phyloP scores from a whole-genome alignment of 2,113 vertebrate species.

The Motacilla alba region DNA sequence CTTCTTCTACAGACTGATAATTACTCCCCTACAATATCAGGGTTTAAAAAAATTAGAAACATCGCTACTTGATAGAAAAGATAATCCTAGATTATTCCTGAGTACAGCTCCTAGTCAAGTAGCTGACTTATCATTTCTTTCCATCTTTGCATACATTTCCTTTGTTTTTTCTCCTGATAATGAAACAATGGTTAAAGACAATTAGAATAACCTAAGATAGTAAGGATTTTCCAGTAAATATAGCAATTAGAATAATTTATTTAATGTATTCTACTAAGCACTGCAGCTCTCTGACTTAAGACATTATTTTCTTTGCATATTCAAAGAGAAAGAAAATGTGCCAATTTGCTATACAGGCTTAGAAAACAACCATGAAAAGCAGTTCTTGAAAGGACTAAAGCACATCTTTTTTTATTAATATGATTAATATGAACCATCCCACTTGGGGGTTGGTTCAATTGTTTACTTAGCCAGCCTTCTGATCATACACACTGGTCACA shows the following conservation, averaged over 20 bases:
- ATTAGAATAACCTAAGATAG: not conserved
- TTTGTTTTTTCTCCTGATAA: not conserved
- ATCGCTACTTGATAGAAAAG: not conserved
- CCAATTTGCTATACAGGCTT: not conserved
- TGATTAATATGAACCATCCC: not conserved
- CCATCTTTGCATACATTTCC: not conserved
- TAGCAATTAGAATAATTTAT: not conserved
- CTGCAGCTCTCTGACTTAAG: not conserved
- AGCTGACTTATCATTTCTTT: not conserved
- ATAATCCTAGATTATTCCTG: conserved; percentile 8
- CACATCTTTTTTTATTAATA: not conserved
- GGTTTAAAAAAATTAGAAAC: not conserved
- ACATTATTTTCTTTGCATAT: not conserved
- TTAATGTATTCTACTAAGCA: not conserved
- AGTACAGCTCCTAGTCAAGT: not conserved
- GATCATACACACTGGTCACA: not conserved
- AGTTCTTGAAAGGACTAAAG: not conserved
- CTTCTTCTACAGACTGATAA: not conserved
- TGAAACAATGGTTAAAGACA: not conserved
- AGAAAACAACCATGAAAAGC: not conserved
- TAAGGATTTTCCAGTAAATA: conserved; percentile 3
- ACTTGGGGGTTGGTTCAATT: not conserved
- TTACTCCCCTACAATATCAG: not conserved
- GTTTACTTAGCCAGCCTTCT: not conserved
- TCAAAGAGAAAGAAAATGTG: not conserved